phyloP scores from a whole-genome alignment of 2,113 vertebrate species.

The Rhodinocichla rosea region DNA sequence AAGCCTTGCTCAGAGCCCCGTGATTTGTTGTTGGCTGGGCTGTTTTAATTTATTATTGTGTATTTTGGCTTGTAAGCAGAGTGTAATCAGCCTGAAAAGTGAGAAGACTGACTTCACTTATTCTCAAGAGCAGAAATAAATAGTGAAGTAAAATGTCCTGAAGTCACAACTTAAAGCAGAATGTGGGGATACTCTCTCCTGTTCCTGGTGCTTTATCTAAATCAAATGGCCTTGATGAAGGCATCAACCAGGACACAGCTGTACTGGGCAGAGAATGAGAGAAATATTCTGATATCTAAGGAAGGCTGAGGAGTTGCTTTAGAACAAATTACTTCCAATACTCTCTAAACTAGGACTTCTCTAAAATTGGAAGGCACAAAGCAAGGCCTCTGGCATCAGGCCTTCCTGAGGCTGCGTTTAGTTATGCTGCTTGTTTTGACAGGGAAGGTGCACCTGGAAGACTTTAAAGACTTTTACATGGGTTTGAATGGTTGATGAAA shows the following conservation, averaged over 20 bases:
- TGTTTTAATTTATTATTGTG: background rate
- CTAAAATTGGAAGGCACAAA: background rate
- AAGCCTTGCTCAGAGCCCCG: background rate
- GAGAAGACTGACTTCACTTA: background rate
- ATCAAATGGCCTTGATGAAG: background rate
- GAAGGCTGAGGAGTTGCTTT: background rate
- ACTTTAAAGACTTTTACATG: background rate
- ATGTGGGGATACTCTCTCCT: background rate
- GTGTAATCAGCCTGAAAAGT: background rate
- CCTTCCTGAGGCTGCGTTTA: background rate
- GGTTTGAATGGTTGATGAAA: background rate
- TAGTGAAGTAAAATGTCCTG: background rate
- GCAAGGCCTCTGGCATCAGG: background rate
- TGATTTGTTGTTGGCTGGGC: background rate
- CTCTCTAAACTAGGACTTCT: background rate
- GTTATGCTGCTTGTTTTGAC: background rate
- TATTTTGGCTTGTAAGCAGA: background rate
- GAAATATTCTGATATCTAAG: background rate
- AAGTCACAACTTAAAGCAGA: background rate
- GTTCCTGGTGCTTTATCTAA: background rate
- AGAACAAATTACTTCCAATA: background rate
- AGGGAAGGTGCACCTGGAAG: background rate
- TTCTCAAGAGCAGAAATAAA: background rate
- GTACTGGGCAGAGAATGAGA: background rate
- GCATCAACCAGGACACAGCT: background rate